Conservation (phyloP, 1,140 invertebrate species). For the Achatina immaculata region DNA sequence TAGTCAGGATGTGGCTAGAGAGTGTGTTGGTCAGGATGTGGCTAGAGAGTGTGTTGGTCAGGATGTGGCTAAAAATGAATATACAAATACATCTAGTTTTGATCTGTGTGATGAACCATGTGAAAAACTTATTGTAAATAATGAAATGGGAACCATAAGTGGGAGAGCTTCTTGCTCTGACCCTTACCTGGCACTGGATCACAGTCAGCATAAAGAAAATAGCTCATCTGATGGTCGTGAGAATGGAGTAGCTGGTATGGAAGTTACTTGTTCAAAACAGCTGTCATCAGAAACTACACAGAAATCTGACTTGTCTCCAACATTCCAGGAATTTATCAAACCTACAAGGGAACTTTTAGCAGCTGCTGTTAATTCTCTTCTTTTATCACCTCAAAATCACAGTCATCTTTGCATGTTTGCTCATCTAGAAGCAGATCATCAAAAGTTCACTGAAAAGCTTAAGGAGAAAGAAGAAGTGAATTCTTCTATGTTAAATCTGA, state of each 20-base stretch:
- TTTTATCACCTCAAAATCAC: neutral
- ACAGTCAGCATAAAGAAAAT: neutral
- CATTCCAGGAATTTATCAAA: neutral
- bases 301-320: too few relatives aligned
- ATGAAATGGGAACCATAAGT: neutral
- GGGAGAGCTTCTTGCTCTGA: neutral
- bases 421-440: slow-evolving; percentile 2
- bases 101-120: neutral
- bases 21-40: neutral
- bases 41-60: neutral
- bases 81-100: neutral
- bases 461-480: neutral
- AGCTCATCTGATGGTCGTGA: neutral
- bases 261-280: too few relatives aligned
- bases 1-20: too few relatives aligned
- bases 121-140: neutral
- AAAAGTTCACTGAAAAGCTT: neutral
- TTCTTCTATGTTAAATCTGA: neutral
- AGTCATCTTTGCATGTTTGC: neutral
- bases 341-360: neutral
- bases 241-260: too few relatives aligned
- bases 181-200: too few relatives aligned
- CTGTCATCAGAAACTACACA: too few relatives aligned
- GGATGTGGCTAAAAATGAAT: neutral
- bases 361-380: neutral